A percentile compares a stretch with the other conserved stretches of the same genome.
phyloP scores from a whole-genome alignment of 2,113 vertebrate genomes.

The Macaca mulatta region DNA sequence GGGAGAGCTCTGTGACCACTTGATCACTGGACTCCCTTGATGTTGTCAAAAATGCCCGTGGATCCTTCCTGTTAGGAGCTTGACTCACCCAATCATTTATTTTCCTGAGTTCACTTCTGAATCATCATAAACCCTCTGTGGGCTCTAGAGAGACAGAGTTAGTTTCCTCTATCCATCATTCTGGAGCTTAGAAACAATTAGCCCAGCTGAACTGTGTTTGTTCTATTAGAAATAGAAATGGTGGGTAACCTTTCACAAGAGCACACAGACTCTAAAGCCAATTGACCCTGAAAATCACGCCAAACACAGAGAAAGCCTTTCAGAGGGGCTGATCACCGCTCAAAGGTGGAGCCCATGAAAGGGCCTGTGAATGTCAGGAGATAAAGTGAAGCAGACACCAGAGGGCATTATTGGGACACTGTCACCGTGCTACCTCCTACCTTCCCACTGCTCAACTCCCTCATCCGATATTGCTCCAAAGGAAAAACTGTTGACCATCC shows the following conservation, averaged over 20 bases:
- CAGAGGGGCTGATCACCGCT: neutral
- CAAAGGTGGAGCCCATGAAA: neutral
- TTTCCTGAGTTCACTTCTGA: neutral
- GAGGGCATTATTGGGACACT: no score
- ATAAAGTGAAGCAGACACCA: neutral
- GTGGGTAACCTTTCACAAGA: neutral
- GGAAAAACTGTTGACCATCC: neutral
- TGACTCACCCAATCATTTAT: neutral
- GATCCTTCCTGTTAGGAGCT: neutral
- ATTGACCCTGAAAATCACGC: neutral
- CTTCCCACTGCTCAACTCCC: neutral
- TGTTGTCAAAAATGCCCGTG: neutral
- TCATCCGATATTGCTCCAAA: neutral
- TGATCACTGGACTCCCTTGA: neutral
- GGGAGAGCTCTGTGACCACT: neutral
- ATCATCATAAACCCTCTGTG: neutral
- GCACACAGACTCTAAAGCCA: neutral
- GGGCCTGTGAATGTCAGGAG: neutral
- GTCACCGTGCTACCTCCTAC: no score
- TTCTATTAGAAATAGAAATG: neutral
- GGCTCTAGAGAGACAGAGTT: neutral
- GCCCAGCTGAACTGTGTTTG: neutral
- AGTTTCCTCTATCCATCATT: neutral
- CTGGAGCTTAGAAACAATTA: neutral
- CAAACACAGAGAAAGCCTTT: neutral